Evolutionary conservation across 2,888 invertebrate genomes (phyloP).

Genomic region (Drosophila subsilvestris): DNA sequence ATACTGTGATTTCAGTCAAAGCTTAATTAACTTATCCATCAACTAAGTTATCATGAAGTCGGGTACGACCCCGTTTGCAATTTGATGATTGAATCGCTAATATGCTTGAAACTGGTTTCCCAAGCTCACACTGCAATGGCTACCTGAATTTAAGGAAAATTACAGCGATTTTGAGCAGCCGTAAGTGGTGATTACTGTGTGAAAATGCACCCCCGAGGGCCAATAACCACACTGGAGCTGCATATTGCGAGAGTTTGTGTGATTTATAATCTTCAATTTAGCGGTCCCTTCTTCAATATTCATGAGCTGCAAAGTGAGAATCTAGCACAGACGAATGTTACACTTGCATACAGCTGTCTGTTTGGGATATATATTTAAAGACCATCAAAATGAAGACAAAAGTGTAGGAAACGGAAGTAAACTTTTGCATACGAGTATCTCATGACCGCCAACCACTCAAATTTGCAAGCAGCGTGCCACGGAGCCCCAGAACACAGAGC

Average conservation of each 20-base stretch:
- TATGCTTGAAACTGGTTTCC: neutral
- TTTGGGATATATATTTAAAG: constrained; percentile 46
- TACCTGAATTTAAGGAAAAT: neutral
- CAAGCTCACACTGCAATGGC: neutral
- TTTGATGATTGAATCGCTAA: neutral
- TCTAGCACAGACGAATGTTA: neutral
- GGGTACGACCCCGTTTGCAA: neutral
- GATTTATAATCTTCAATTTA: constrained; percentile 29
- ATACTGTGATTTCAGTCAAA: neutral
- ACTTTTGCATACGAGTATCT: constrained; percentile 47
- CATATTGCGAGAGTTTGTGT: constrained; percentile 3
- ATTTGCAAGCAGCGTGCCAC: constrained; percentile 3
- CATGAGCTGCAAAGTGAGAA: constrained; percentile 19
- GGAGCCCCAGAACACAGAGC: constrained; percentile 15
- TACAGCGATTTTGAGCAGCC: neutral
- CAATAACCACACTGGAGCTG: constrained; percentile 9
- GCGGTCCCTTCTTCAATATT: constrained; percentile 22
- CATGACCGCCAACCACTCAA: constrained; percentile 49
- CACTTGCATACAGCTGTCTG: constrained; percentile 19
- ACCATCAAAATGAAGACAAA: constrained; percentile 31
- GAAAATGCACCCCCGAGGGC: constrained; percentile 18
- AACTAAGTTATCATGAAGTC: neutral
- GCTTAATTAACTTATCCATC: neutral
- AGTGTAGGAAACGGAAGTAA: constrained; percentile 36
- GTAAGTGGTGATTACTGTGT: constrained; percentile 3